phyloP scores from a whole-genome alignment of 1,140 invertebrate species.

The Procambarus clarkii region DNA sequence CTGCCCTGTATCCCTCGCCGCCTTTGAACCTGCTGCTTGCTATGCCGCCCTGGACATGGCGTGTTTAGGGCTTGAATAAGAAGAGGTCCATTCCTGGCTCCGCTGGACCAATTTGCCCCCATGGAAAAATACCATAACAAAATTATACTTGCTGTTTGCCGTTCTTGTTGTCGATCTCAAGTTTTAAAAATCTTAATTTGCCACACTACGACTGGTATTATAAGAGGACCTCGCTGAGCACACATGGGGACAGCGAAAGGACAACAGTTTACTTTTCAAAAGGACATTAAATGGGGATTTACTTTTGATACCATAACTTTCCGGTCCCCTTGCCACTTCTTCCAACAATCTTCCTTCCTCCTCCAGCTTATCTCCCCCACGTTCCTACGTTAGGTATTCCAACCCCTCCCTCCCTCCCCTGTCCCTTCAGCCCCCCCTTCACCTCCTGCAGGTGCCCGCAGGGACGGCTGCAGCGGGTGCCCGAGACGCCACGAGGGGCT shows the following conservation, averaged over 20 bases:
- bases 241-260: too few species aligned
- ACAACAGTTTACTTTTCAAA: not conserved
- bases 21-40: conserved; percentile 62
- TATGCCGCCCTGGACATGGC: conserved; percentile 40
- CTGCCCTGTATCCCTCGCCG: conserved; percentile 29
- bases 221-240: too few species aligned
- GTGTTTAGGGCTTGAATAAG: conserved; percentile 52
- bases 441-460: not conserved
- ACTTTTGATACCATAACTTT: not conserved
- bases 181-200: not conserved
- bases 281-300: not conserved
- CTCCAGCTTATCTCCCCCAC: too few species aligned
- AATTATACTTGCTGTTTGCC: not conserved
- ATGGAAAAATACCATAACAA: conserved; percentile 16
- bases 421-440: too few species aligned
- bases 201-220: too few species aligned
- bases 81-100: conserved; percentile 28
- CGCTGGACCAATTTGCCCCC: conserved; percentile 41
- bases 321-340: not conserved
- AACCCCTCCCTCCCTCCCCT: too few species aligned
- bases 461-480: not conserved
- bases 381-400: too few species aligned
- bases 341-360: not conserved
- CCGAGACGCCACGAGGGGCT: conserved; percentile 4
- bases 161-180: not conserved